phyloP scores from a whole-genome alignment of 2,113 vertebrate genomes.

The Alouatta palliata region DNA sequence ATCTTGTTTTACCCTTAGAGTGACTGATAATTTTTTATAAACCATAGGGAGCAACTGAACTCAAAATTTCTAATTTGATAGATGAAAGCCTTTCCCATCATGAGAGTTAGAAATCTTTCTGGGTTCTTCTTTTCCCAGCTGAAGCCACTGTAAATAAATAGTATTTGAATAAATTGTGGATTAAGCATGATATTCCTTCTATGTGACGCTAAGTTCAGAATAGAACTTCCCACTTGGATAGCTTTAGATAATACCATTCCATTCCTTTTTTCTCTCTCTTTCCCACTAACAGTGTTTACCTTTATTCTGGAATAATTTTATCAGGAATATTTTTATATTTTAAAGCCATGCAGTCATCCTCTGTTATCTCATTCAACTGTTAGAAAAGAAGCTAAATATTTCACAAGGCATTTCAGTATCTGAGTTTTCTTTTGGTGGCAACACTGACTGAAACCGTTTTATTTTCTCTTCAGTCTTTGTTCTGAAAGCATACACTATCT shows the following conservation, averaged over 20 bases:
- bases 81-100: neutral
- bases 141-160: neutral
- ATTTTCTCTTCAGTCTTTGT: slow-evolving; percentile 42
- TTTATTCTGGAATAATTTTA: slow-evolving; percentile 4
- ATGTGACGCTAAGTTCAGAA: neutral
- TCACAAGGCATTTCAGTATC: slow-evolving; percentile 47
- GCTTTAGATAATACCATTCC: neutral
- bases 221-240: neutral
- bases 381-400: slow-evolving; percentile 62
- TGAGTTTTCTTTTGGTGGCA: slow-evolving; percentile 1
- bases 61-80: neutral
- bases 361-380: neutral
- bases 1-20: neutral
- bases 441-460: neutral
- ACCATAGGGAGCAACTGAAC: neutral
- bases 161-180: neutral
- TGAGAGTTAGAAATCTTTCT: neutral
- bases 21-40: neutral
- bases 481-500: neutral
- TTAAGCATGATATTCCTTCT: neutral
- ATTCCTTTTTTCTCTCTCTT: neutral
- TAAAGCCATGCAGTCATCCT: neutral
- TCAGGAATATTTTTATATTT: slow-evolving; percentile 45
- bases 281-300: neutral
- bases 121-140: neutral